A percentile compares a stretch with the other conserved stretches of the same genome.
These are phyloP conservation scores for Hylaeus volcanicus DNA, from an alignment of 1,140 invertebrate genomes.

Conservation along the genomic window DNA sequence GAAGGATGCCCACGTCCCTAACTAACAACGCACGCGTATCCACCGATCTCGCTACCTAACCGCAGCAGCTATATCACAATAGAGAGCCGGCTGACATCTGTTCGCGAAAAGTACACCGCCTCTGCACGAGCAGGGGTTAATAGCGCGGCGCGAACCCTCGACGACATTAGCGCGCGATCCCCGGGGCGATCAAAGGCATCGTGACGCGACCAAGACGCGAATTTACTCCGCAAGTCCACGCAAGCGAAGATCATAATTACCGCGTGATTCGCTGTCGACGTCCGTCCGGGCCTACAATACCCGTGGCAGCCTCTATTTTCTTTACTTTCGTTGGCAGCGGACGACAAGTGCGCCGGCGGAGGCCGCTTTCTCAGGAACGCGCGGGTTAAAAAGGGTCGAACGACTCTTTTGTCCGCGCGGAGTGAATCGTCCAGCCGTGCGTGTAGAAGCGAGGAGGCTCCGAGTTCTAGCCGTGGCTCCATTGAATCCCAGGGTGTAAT, in stretches of 20 bases:
- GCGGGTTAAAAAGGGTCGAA: constrained; percentile 58
- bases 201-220: background rate
- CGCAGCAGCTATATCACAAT: too few relatives aligned
- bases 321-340: constrained; percentile 32
- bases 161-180: constrained; percentile 6
- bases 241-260: constrained; percentile 12
- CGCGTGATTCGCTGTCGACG: constrained; percentile 20
- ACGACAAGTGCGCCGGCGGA: constrained; percentile 11
- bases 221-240: background rate
- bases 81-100: too few relatives aligned
- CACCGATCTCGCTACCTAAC: too few relatives aligned
- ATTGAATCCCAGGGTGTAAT: constrained; percentile 61
- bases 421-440: constrained; percentile 43
- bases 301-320: constrained; percentile 29
- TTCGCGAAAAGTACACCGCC: too few relatives aligned
- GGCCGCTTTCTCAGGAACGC: constrained; percentile 38
- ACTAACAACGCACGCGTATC: too few relatives aligned
- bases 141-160: background rate
- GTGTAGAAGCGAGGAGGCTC: constrained; percentile 12
- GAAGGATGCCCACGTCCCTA: too few relatives aligned
- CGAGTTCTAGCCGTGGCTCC: constrained; percentile 26
- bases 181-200: background rate
- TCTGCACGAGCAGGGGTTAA: background rate
- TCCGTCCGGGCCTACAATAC: background rate
- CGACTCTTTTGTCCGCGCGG: constrained; percentile 56